Evolutionary conservation across 2,797 vertebrate species (phyloP).

Genomic region (Galagoides demidoff): DNA sequence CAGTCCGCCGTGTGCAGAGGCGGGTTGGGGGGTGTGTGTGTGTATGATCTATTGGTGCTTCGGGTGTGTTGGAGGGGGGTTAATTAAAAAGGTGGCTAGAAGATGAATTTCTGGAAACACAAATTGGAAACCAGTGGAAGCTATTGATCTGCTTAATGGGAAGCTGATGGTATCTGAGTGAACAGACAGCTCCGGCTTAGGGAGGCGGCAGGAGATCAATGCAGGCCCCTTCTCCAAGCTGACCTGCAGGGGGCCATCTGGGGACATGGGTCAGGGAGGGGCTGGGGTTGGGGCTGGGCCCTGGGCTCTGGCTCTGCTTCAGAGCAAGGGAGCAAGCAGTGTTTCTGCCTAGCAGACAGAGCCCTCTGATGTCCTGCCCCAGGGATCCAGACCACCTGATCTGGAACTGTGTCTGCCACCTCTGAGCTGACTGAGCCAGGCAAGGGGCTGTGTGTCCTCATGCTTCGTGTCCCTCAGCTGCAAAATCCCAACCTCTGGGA

Average conservation of each 20-base stretch:
- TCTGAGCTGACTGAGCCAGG: neutral
- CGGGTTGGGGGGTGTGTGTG: too few relatives aligned
- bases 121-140: constrained; percentile 69
- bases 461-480: neutral
- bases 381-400: too few relatives aligned
- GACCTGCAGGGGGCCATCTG: neutral
- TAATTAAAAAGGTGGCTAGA: constrained; percentile 76
- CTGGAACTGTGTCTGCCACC: neutral
- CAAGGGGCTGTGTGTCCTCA: neutral
- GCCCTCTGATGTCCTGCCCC: neutral
- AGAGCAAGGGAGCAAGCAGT: neutral
- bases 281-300: neutral
- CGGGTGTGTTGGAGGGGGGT: neutral
- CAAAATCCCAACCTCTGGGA: neutral
- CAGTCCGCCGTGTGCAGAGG: neutral
- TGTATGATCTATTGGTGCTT: neutral
- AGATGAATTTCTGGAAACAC: constrained; percentile 70
- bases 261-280: neutral
- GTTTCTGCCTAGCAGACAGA: constrained; percentile 24
- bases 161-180: constrained; percentile 58
- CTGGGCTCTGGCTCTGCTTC: neutral
- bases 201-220: constrained; percentile 4
- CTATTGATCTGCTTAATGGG: constrained; percentile 82
- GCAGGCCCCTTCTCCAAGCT: neutral
- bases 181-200: constrained; percentile 10